Base-by-base conservation (phyloP, 2,888 invertebrate genomes). In the Marasmarcha lunaedactyla region DNA sequence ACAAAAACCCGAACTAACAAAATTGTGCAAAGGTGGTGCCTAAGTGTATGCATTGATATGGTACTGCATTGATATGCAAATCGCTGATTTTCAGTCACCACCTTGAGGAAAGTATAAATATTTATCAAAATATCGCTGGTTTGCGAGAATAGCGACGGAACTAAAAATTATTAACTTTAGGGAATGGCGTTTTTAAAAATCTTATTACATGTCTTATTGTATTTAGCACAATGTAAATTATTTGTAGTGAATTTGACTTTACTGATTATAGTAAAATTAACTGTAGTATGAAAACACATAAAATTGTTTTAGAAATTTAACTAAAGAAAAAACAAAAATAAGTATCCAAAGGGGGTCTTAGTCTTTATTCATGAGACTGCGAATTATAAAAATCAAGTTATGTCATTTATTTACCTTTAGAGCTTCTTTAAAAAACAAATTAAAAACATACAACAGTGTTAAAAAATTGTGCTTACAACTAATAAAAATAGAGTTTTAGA, bases 301-400 rank as follows among this genome's bases (percentile, higher is more conserved):
- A 36, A 36, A 36, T 30, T 13, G 10, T 36, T 30, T 40, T 40
- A 30, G 36, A 40, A 40, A 12, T 40, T 40, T 40, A 36, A 36
- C 15, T 40, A 36, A 40, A 40, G 36, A 15, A 30, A 33, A 33
- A 36, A 1, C 30, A 40, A 40, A 40, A 36, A 40, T 40, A 30
- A 13, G 30, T 36, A 36, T 40, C 30, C 30, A 40, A 40, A 36
- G 36, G 40, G 35, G 33, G 36, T 15, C 36, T 38, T 33, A 38
- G 38, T 38, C 30, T 37, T 37, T 37, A 37, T 37, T 37, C 30
- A 37, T 30, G 30, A 37, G 14, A 37, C 27, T 37, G 15, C 36
- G 12, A 36, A 27, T 40, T 40, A 20, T 40, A 40, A 40, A 35
- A 40, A 40, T 40, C 40, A 40, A 40, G 27, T 40, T 40, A 40